A percentile compares a stretch with the other conserved stretches of the same genome.
These are phyloP conservation scores for Scaptodrosophila latifasciaeformis DNA, from an alignment of 2,888 invertebrate genomes.

Conservation along the genomic window DNA sequence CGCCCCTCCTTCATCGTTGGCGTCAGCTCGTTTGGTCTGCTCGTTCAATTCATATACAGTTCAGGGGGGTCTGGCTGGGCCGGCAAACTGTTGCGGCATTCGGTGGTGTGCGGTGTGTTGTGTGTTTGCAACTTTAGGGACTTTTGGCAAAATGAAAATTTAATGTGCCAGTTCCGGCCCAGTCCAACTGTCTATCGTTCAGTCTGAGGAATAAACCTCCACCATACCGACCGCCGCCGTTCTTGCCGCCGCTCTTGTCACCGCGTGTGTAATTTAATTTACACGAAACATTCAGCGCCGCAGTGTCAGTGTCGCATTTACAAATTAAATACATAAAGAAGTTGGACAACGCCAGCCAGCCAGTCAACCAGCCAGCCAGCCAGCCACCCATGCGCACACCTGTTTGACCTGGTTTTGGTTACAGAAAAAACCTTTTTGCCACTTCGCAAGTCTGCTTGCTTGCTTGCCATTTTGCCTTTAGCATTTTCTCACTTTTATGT, in stretches of 20 bases:
- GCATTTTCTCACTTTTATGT: slow-evolving; percentile 24
- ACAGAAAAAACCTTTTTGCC: slow-evolving; percentile 21
- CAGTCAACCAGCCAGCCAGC: not conserved
- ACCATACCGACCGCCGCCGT: slow-evolving; percentile 13
- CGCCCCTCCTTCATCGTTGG: too few species aligned
- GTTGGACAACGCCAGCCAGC: not conserved
- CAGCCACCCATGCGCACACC: slow-evolving; percentile 19
- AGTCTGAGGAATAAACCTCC: too few species aligned
- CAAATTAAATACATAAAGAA: slow-evolving; percentile 58
- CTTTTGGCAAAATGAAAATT: slow-evolving; percentile 61
- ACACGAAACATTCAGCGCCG: slow-evolving; percentile 51
- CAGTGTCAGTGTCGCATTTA: slow-evolving; percentile 63
- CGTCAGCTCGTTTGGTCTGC: not conserved
- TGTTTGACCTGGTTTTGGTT: slow-evolving; percentile 34
- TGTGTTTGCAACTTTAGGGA: slow-evolving; percentile 41
- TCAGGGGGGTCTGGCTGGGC: too few species aligned
- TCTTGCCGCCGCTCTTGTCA: slow-evolving; percentile 8
- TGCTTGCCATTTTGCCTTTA: slow-evolving; percentile 10
- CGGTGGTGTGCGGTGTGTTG: slow-evolving; percentile 11
- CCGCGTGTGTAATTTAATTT: slow-evolving; percentile 60
- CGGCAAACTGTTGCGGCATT: slow-evolving; percentile 2
- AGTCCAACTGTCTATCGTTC: too few species aligned
- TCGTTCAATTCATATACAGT: too few species aligned
- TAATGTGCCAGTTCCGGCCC: slow-evolving; percentile 50
- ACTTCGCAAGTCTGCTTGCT: slow-evolving; percentile 6